Evolutionary conservation across 2,797 vertebrate species (phyloP).

Genomic region (Tangara arthus): DNA sequence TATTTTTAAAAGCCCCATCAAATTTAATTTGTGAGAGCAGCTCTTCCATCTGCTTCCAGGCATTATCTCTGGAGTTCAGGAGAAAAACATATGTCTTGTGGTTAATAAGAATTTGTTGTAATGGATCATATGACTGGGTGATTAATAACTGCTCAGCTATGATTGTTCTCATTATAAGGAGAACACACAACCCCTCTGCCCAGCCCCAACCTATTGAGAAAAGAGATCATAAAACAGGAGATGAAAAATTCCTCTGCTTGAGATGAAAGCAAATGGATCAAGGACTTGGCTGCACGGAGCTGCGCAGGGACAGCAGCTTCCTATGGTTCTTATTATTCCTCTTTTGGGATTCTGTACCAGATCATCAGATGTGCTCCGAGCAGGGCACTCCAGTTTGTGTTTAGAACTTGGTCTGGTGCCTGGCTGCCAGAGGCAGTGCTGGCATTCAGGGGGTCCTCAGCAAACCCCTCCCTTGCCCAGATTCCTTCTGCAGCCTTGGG

Average conservation of each 20-base stretch:
- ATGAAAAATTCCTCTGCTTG: constrained; percentile 66
- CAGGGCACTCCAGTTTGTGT: neutral
- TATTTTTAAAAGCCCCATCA: constrained; percentile 63
- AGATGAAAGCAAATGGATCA: constrained; percentile 65
- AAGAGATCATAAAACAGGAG: constrained; percentile 51
- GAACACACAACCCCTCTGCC: constrained; percentile 27
- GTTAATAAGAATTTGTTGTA: constrained; percentile 68
- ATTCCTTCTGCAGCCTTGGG: neutral
- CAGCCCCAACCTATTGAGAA: constrained; percentile 7
- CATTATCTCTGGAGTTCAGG: constrained; percentile 73
- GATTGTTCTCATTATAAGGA: constrained; percentile 60
- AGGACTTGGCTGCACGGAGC: constrained; percentile 39
- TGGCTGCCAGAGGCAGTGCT: neutral
- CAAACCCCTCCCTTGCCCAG: neutral
- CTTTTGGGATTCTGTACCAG: constrained; percentile 28
- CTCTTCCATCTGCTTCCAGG: constrained; percentile 67
- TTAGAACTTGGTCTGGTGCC: neutral
- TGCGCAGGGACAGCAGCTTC: neutral
- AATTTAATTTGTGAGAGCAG: constrained; percentile 67
- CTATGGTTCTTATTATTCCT: constrained; percentile 30
- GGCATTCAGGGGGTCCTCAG: neutral
- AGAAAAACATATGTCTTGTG: constrained; percentile 67
- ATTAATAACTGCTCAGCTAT: constrained; percentile 63
- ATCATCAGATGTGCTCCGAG: neutral
- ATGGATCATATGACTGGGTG: constrained; percentile 64